A percentile compares a stretch with the other conserved stretches of the same genome.
Evolutionary conservation across 2,797 vertebrate genomes (phyloP).

Genomic region (Hephaestus fuliginosus): DNA sequence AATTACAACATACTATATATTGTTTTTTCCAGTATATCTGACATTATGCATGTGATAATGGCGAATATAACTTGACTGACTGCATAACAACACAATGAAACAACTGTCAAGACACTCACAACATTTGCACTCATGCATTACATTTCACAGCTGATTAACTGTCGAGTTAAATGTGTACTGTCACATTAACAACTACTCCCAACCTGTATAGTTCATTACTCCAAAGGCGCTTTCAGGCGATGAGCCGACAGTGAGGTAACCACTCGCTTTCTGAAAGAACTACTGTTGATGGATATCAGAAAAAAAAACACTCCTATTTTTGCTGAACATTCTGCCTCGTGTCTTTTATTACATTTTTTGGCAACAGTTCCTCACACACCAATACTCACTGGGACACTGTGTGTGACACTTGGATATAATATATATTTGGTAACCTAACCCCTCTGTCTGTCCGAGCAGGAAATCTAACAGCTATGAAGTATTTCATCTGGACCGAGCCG

Average conservation of each 20-base stretch:
- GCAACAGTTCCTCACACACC: constrained; percentile 57
- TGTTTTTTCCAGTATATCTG: too few relatives aligned
- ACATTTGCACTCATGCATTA: too few relatives aligned
- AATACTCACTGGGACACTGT: constrained; percentile 57
- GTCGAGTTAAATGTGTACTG: too few relatives aligned
- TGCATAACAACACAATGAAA: too few relatives aligned
- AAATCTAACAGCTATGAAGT: constrained; percentile 81
- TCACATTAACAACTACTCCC: too few relatives aligned
- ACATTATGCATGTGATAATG: background rate
- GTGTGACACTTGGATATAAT: constrained; percentile 77
- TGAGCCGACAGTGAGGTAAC: background rate
- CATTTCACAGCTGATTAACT: too few relatives aligned
- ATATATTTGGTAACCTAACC: constrained; percentile 83
- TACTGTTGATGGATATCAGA: background rate
- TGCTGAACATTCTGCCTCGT: background rate
- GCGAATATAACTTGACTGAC: background rate
- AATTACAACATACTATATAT: too few relatives aligned
- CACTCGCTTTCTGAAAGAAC: background rate
- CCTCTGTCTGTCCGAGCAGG: constrained; percentile 73
- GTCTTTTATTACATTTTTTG: constrained; percentile 71
- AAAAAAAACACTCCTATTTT: background rate
- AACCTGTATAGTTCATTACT: too few relatives aligned
- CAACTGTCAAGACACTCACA: too few relatives aligned
- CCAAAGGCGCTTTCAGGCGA: too few relatives aligned
- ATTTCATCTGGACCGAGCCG: constrained; percentile 73